Percentiles rank a stretch among this genome's conserved stretches.
phyloP scores from a whole-genome alignment of 2,797 vertebrate species.

The Neoniphon sammara region DNA sequence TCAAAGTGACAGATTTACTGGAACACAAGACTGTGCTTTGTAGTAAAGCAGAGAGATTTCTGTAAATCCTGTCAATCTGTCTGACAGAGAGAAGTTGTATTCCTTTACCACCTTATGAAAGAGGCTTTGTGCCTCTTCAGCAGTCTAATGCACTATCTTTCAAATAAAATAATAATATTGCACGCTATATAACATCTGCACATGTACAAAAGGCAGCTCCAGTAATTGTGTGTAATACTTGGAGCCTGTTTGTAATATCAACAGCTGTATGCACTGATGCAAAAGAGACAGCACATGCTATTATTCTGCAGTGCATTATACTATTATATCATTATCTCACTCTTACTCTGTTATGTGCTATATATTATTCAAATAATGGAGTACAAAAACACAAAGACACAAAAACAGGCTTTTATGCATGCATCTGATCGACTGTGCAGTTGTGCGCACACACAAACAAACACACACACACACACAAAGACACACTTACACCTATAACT shows the following conservation, averaged over 20 bases:
- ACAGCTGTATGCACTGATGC: background rate
- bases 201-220: too few relatives aligned
- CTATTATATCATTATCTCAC: background rate
- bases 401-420: conserved; percentile 3
- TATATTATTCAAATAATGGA: conserved; percentile 9
- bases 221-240: conserved; percentile 12
- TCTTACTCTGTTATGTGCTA: background rate
- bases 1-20: conserved; percentile 52
- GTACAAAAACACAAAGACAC: too few relatives aligned
- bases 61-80: conserved; percentile 22
- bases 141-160: background rate
- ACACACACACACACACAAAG: background rate
- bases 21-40: conserved; percentile 36
- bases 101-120: background rate
- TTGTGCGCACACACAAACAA: background rate
- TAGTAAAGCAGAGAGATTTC: conserved; percentile 26
- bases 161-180: background rate
- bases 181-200: background rate
- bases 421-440: conserved; percentile 7
- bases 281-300: conserved; percentile 11
- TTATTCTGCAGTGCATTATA: conserved; percentile 6
- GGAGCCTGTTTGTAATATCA: background rate
- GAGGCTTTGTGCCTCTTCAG: background rate
- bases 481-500: background rate
- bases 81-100: background rate